Base-by-base conservation (phyloP, 2,797 vertebrate species). In the Cottoperca gobio region DNA sequence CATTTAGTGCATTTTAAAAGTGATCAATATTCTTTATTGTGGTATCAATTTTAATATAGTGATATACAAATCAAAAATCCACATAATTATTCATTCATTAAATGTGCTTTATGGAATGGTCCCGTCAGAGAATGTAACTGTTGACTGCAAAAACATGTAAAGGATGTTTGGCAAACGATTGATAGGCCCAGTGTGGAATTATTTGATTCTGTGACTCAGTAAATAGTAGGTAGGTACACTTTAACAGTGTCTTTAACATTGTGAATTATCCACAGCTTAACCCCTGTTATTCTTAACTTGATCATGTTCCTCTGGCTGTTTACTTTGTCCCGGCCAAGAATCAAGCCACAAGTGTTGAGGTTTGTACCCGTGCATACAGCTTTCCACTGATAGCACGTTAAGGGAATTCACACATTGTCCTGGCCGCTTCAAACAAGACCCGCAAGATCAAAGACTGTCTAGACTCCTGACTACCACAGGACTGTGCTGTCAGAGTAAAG, bases 391-490 rank as follows among this genome's bases (percentile, higher is more conserved):
- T 89, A 83, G 61, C 52, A 9, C 24, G 2, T 55, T 40, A 39
- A 54, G 60, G 55, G 60, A 76, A 69, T 62, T 82, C 71, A 77
- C 81, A 77, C 74, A 23, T 75, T 66, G 74, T 68, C 40, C 65
- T 48, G 49, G 37, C 58, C n/a, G 31, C 83, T 79, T 78, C 68
- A 81, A 84, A 82, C 64, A 49, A 72, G 76, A 81, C 66, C 7
- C 0, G 4, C 9, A 26, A 68, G 60, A 90, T 89, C 81, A 90
- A 87, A 88, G 70, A 43, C 66, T 14, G 83, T 88, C 83, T 86
- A 69, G 84, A 79, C 86, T 67, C 67, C 39, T 52, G 66, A 68
- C 48, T 12, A 26, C 48, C 0, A 3, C 42, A 16, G 53, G 4
- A 12, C 77, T 21, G 71, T 12, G 62, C 59, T 48, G 70, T 80